phyloP scores from a whole-genome alignment of 2,888 invertebrate genomes.

The Subacronicta megacephala region DNA sequence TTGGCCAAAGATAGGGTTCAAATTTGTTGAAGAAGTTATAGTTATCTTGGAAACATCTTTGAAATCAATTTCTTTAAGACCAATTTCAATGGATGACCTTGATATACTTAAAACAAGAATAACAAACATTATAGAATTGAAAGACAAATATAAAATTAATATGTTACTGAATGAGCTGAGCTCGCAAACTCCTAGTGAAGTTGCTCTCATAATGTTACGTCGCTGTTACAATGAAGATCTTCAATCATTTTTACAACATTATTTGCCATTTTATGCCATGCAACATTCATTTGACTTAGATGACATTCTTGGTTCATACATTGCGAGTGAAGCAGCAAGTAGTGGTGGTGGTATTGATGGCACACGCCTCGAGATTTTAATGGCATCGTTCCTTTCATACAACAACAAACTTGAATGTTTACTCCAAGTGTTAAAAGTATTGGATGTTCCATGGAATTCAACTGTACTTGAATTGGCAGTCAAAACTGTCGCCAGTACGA shows the following conservation, averaged over 20 bases:
- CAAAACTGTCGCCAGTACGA: constrained; percentile 72
- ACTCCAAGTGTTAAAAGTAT: constrained; percentile 79
- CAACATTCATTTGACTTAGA: constrained; percentile 82
- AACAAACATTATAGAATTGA: constrained; percentile 79
- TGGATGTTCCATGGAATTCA: constrained; percentile 83
- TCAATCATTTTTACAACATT: constrained; percentile 76
- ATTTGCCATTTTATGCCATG: constrained; percentile 80
- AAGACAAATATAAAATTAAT: constrained; percentile 85
- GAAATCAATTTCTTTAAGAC: constrained; percentile 77
- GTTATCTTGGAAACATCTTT: constrained; percentile 76
- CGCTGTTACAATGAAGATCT: constrained; percentile 87
- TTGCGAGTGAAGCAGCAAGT: constrained; percentile 81
- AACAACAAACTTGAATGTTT: constrained; percentile 79
- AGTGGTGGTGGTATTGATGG: constrained; percentile 83
- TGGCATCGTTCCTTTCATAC: constrained; percentile 76
- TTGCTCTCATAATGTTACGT: constrained; percentile 83
- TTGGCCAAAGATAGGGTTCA: constrained; percentile 87
- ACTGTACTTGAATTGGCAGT: constrained; percentile 75
- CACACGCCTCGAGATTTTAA: constrained; percentile 74
- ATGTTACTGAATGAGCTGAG: constrained; percentile 81
- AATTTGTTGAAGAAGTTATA: constrained; percentile 80
- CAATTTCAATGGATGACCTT: constrained; percentile 83
- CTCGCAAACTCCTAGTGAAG: constrained; percentile 80
- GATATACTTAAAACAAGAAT: constrained; percentile 80
- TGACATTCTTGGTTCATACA: constrained; percentile 77